A percentile compares a stretch with the other conserved stretches of the same genome.
Conservation (phyloP, 2,113 vertebrate species). For the Chaetorhynchus papuensis region DNA sequence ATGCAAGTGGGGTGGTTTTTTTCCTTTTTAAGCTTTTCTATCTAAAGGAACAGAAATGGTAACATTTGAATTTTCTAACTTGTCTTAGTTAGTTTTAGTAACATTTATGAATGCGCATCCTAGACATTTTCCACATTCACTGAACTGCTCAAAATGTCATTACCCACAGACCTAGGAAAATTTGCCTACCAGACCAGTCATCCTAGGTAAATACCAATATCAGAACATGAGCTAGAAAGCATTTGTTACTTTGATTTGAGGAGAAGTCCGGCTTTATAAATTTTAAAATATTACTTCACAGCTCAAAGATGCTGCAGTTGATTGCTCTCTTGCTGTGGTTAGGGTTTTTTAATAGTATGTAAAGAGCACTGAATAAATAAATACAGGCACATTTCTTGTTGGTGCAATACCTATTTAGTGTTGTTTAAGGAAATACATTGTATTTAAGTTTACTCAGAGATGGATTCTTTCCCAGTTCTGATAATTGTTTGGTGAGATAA, state of each 20-base stretch:
- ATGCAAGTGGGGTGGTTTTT: background rate
- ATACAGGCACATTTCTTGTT: background rate
- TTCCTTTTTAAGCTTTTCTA: background rate
- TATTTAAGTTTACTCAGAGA: background rate
- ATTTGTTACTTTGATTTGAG: slow-evolving; percentile 1
- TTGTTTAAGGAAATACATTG: background rate
- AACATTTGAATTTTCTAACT: background rate
- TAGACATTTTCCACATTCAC: background rate
- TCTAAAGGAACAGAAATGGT: background rate
- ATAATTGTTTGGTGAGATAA: background rate
- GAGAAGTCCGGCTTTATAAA: background rate
- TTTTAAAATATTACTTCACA: background rate
- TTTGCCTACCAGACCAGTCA: background rate
- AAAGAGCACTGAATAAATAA: background rate
- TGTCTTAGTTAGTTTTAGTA: background rate
- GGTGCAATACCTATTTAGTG: background rate
- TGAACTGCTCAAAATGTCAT: slow-evolving; percentile 35
- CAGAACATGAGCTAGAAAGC: background rate
- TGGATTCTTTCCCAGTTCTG: background rate
- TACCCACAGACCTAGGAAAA: slow-evolving; percentile 8
- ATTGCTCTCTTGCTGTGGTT: background rate
- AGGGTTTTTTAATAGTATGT: accelerated
- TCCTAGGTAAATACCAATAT: background rate
- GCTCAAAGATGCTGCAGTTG: background rate
- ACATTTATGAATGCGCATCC: background rate